A percentile compares a stretch with the other conserved stretches of the same genome.
Evolutionary conservation across 2,797 vertebrate genomes (phyloP).

Genomic region (Loris lydekkerianus): DNA sequence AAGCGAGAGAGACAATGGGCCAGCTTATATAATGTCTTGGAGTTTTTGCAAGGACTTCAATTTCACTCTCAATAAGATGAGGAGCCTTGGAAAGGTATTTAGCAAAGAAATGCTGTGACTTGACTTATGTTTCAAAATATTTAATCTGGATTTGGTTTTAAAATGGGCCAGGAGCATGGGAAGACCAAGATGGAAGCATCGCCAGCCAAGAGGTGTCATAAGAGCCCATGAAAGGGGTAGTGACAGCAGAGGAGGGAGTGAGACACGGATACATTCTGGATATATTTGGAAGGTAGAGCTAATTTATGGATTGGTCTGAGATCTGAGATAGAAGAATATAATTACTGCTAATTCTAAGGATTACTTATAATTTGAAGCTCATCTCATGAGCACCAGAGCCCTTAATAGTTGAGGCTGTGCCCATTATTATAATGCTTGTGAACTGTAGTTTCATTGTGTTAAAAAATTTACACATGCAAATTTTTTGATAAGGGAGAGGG

Average conservation of each 20-base stretch:
- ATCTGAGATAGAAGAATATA: conserved; percentile 1
- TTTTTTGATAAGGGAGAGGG: conserved; percentile 6
- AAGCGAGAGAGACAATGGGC: background rate
- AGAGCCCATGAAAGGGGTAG: background rate
- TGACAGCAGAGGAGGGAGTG: background rate
- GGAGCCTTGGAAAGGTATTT: background rate
- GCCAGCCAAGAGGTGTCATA: background rate
- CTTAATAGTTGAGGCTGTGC: background rate
- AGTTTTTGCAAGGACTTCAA: background rate
- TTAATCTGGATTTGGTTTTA: background rate
- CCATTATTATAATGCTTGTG: background rate
- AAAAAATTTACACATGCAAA: background rate
- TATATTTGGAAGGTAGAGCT: background rate
- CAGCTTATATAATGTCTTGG: background rate
- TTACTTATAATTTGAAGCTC: background rate
- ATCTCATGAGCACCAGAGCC: background rate
- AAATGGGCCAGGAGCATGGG: background rate
- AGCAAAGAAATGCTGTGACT: conserved; percentile 19
- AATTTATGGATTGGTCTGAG: background rate
- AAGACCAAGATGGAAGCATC: background rate
- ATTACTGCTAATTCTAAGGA: conserved; percentile 32
- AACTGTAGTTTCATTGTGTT: background rate
- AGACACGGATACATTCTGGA: background rate
- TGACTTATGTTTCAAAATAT: background rate
- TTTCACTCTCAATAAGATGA: background rate